Evolutionary conservation across 2,113 vertebrate species (phyloP).

Genomic region (Sinocyclocheilus anshuiensis): DNA sequence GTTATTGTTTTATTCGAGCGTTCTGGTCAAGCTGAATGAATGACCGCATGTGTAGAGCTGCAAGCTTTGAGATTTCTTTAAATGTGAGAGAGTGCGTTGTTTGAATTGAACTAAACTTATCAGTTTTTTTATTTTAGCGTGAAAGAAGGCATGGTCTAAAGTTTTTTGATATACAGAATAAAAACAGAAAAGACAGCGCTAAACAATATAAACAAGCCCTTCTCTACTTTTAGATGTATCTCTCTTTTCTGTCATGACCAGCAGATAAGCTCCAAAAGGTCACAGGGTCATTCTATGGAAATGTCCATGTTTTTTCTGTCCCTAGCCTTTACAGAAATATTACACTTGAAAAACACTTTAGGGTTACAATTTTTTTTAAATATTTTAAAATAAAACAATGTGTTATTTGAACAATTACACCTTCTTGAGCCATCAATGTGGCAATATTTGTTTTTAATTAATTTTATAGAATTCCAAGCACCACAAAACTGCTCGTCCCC

Average conservation of each 20-base stretch:
- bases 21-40: not conserved
- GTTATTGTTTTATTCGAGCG: not conserved
- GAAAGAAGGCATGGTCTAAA: not conserved
- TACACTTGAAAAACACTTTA: too few relatives aligned
- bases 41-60: not conserved
- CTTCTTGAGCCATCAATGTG: too few relatives aligned
- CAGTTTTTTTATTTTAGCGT: not conserved
- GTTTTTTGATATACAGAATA: not conserved
- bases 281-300: slow-evolving; percentile 12
- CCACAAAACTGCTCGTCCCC: too few relatives aligned
- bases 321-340: too few relatives aligned
- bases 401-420: too few relatives aligned
- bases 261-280: slow-evolving; percentile 46
- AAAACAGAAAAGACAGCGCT: too few relatives aligned
- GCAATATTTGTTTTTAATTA: too few relatives aligned
- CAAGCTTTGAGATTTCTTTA: not conserved
- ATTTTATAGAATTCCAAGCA: too few relatives aligned
- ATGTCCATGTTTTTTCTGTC: too few relatives aligned
- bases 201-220: not conserved
- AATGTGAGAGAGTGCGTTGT: not conserved
- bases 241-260: not conserved
- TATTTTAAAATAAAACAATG: too few relatives aligned
- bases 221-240: not conserved
- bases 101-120: not conserved
- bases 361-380: too few relatives aligned